Conservation (phyloP, 2,113 vertebrate species). For the Hippocampus zosterae region DNA sequence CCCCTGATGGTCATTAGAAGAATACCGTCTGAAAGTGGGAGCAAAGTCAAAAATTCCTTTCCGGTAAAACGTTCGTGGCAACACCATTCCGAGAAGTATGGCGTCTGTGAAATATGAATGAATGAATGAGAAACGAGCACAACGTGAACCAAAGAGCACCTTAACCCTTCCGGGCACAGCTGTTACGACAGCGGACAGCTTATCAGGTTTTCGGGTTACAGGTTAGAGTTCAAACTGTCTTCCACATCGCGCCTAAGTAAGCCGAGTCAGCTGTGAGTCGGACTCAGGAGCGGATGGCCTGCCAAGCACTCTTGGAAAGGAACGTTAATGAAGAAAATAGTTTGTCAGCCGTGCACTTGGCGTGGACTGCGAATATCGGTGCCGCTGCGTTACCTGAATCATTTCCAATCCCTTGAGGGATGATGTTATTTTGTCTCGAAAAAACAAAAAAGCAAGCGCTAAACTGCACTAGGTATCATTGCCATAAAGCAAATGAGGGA, state of each 20-base stretch:
- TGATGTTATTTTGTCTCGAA: background rate
- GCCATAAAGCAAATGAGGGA: conserved; percentile 10
- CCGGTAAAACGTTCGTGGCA: no score
- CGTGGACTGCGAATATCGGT: background rate
- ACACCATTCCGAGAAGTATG: no score
- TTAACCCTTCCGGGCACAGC: no score
- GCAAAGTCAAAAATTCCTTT: no score
- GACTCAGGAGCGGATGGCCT: background rate
- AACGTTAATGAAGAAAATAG: conserved; percentile 9
- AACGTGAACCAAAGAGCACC: background rate
- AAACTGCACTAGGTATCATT: conserved; percentile 1
- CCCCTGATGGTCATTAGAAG: background rate
- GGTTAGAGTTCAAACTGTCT: background rate
- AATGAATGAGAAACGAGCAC: background rate
- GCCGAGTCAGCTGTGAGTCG: conserved; percentile 11
- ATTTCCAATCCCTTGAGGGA: background rate
- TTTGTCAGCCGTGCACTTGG: conserved; percentile 5
- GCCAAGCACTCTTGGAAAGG: conserved; percentile 10
- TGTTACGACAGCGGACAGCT: no score
- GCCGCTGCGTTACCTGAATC: conserved; percentile 1
- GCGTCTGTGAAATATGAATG: no score
- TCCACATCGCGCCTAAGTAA: conserved; percentile 16
- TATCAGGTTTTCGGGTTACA: no score
- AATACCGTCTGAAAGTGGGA: no score
- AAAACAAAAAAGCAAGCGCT: background rate